Evolutionary conservation across 2,113 vertebrate species (phyloP), one percentile per base, ranked within the genome.

Genomic region (Lutjanus erythropterus): DNA sequence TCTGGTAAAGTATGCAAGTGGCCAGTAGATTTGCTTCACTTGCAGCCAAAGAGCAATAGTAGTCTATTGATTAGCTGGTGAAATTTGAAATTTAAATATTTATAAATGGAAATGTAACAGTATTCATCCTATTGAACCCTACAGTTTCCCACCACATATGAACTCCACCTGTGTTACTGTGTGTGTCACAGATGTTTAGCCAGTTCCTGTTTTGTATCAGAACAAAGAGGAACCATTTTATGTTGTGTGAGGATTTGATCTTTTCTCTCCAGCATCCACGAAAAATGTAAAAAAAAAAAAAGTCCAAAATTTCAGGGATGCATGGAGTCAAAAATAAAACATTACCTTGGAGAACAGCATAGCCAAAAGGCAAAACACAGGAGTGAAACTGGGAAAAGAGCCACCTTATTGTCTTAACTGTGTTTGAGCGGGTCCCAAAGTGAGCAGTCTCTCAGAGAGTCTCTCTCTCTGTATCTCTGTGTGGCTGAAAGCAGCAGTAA

Each of bases 341-440:
- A 39, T 71, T 60, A 66, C 64, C 52, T 78, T 52, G 42, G 61
- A 81, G 29, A 71, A 53, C n/a, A 31, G 75, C 61, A 78, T 47
- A 16, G 64, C 58, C 71, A 77, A 53, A 85, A 85, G 80, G 78
- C 62, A 84, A 82, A 88, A 80, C 71, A 81, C 74, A 47, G 58
- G 41, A 81, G 69, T 27, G 53, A 67, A 74, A 72, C 59, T 70
- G 69, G 81, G 85, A 77, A 78, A 72, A 62, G 71, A 80, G 83
- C 74, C 83, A 81, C 86, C 73, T 44, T 76, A 82, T 89, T 85
- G 78, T 86, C 72, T 84, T 73, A 74, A 82, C 80, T 78, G 80
- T 53, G 65, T 86, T 93, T 95, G 91, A 81, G 52, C 85, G 75
- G 85, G 92, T 90, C 72, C 83, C 88, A 91, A 87, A 90, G 90